These are phyloP conservation scores for Heliopora coerulea DNA, from an alignment of 92 coral and sea anemone species.

Conservation along the genomic window DNA sequence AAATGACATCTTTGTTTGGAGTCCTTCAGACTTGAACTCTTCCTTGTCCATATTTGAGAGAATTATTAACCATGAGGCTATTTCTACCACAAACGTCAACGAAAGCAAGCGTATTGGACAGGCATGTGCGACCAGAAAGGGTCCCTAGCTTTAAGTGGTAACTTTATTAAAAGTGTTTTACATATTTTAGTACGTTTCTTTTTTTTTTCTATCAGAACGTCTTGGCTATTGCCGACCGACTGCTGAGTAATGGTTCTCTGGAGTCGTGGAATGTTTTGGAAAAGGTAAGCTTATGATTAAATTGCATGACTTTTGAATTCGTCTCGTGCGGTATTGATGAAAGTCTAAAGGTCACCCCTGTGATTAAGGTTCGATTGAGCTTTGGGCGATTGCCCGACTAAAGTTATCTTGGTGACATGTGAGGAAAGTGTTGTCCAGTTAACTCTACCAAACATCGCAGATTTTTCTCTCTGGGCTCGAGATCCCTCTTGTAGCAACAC, in stretches of 20 bases:
- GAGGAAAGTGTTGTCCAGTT: too few relatives aligned
- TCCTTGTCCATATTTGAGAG: slow-evolving; percentile 8
- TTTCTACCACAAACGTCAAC: background rate
- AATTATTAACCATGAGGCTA: background rate
- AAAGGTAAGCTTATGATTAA: background rate
- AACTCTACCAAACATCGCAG: too few relatives aligned
- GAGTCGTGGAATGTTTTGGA: slow-evolving; percentile 5
- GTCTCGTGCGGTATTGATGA: background rate
- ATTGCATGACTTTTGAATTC: background rate
- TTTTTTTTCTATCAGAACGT: background rate
- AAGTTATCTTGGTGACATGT: too few relatives aligned
- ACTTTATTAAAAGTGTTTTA: too few relatives aligned
- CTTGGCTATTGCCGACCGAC: slow-evolving; percentile 8
- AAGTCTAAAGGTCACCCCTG: background rate
- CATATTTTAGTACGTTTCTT: too few relatives aligned
- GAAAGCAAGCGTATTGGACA: slow-evolving; percentile 11
- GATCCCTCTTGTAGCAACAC: too few relatives aligned
- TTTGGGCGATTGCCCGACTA: too few relatives aligned
- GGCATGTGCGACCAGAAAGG: background rate
- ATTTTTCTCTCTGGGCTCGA: too few relatives aligned
- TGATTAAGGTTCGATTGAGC: too few relatives aligned
- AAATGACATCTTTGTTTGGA: background rate
- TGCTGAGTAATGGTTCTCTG: background rate
- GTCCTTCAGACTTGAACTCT: background rate
- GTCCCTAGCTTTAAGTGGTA: background rate